phyloP scores from a whole-genome alignment of 1,140 invertebrate species.

The Elymnias hypermnestra region DNA sequence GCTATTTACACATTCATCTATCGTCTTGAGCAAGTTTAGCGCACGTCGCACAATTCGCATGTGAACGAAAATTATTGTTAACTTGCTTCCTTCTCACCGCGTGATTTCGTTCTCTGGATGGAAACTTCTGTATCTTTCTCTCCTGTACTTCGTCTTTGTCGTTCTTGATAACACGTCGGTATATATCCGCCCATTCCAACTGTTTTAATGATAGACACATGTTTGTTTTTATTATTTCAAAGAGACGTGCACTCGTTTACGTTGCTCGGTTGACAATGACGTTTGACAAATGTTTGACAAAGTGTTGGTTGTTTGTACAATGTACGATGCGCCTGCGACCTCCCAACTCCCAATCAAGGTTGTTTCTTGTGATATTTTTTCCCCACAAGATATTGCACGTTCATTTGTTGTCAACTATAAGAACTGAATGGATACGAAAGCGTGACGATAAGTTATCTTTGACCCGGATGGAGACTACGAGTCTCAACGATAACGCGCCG shows the following conservation, averaged over 20 bases:
- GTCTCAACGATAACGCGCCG: constrained; percentile 26
- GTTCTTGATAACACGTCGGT: constrained; percentile 35
- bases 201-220: constrained; percentile 66
- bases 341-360: constrained; percentile 48
- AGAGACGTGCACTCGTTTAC: constrained; percentile 27
- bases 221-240: constrained; percentile 2
- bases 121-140: constrained; percentile 82
- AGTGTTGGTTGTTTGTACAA: too few relatives aligned
- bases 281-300: constrained; percentile 11
- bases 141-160: constrained; percentile 56
- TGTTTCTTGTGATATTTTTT: constrained; percentile 34
- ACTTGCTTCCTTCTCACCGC: constrained; percentile 77
- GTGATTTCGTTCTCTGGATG: constrained; percentile 81
- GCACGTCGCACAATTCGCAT: constrained; percentile 56
- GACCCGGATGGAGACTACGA: constrained; percentile 35
- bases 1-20: not conserved
- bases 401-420: constrained; percentile 25
- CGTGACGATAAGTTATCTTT: constrained; percentile 33
- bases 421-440: constrained; percentile 28
- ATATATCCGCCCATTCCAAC: constrained; percentile 59
- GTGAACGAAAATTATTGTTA: constrained; percentile 53
- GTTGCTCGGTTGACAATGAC: constrained; percentile 39
- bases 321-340: constrained; percentile 29
- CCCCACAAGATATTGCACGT: constrained; percentile 24
- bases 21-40: constrained; percentile 47